Conservation (phyloP, 2,113 vertebrate species). For the Cynopterus brachyotis region DNA sequence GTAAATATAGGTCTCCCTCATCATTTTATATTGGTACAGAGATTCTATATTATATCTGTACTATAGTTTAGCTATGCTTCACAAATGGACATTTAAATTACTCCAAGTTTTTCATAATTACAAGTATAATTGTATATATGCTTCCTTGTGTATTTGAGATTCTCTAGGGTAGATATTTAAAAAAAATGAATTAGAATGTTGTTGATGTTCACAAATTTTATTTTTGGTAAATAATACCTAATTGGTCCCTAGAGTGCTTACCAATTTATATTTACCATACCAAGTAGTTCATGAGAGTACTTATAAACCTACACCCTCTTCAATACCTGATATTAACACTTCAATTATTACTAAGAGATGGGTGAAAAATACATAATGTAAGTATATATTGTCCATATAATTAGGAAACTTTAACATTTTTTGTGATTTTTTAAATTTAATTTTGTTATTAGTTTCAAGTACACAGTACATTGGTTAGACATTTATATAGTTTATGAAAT, state of each 20-base stretch:
- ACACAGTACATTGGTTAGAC: too few relatives aligned
- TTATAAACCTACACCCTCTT: background rate
- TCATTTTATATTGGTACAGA: background rate
- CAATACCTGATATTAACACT: background rate
- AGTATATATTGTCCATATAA: background rate
- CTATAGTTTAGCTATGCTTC: background rate
- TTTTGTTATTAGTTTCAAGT: background rate
- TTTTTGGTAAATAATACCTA: background rate
- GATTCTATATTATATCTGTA: background rate
- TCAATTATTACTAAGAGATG: background rate
- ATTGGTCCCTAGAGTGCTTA: background rate
- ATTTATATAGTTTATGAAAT: too few relatives aligned
- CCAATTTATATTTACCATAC: background rate
- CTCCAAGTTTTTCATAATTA: background rate
- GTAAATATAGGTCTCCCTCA: background rate
- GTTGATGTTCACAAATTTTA: background rate
- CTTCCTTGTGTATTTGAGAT: background rate
- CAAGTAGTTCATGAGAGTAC: background rate
- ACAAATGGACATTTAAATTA: background rate
- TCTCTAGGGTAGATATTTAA: background rate
- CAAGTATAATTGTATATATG: background rate
- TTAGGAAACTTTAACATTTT: background rate
- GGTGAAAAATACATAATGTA: background rate
- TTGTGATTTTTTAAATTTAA: background rate
- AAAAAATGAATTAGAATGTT: background rate